Evolutionary conservation across 2,888 invertebrate species (phyloP).

Genomic region (Scrobipalpa costella): DNA sequence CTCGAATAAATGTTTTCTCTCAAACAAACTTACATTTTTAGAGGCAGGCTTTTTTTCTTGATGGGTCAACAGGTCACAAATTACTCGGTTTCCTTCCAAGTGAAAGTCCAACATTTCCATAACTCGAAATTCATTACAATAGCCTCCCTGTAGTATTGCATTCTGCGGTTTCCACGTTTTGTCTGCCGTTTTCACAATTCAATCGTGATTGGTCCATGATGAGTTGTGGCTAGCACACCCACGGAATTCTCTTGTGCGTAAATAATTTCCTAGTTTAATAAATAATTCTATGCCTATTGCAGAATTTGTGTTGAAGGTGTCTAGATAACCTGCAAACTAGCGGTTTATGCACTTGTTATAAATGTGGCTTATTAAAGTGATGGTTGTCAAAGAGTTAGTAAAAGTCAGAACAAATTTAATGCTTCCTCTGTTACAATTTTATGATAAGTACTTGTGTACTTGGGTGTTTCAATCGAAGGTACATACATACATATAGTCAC

Average conservation of each 20-base stretch:
- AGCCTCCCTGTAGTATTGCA: conserved; percentile 37
- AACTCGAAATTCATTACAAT: conserved; percentile 35
- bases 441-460: too few relatives aligned
- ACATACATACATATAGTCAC: too few relatives aligned
- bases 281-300: conserved; percentile 21
- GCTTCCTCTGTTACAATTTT: too few relatives aligned
- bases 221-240: conserved; percentile 46
- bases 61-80: neutral
- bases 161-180: conserved; percentile 36
- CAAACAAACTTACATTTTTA: neutral
- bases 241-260: conserved; percentile 35
- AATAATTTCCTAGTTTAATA: conserved; percentile 37
- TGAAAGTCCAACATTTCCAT: conserved; percentile 41
- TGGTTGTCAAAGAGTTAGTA: too few relatives aligned
- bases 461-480: too few relatives aligned
- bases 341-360: neutral
- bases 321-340: neutral
- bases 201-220: conserved; percentile 49
- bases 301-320: conserved; percentile 9
- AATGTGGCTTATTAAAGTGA: too few relatives aligned
- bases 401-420: too few relatives aligned
- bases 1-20: too few relatives aligned
- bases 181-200: conserved; percentile 40
- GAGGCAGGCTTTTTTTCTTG: too few relatives aligned
- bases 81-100: conserved; percentile 33